These are phyloP conservation scores for Phaenicophaeus curvirostris DNA, from an alignment of 2,797 vertebrate species.

Conservation along the genomic window DNA sequence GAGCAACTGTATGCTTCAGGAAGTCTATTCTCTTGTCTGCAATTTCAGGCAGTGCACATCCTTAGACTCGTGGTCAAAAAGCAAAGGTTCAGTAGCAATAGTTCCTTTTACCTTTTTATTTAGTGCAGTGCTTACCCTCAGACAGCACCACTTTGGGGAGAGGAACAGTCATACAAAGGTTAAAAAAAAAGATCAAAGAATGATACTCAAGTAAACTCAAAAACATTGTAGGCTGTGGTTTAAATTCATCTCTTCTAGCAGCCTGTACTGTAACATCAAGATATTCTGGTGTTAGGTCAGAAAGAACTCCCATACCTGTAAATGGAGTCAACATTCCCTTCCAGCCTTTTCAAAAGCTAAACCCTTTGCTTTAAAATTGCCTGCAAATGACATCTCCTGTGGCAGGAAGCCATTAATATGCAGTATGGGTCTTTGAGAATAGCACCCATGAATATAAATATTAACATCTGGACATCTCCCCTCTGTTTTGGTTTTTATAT, in stretches of 20 bases:
- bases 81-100: neutral
- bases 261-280: neutral
- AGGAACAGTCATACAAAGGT: neutral
- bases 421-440: neutral
- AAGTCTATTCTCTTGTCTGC: neutral
- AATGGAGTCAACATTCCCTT: neutral
- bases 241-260: neutral
- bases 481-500: conserved; percentile 24
- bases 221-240: neutral
- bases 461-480: conserved; percentile 39
- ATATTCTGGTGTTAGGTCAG: neutral
- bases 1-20: neutral
- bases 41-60: neutral
- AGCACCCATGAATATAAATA: conserved; percentile 33
- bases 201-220: neutral
- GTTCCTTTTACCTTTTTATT: neutral
- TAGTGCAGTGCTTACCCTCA: neutral
- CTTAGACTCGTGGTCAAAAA: neutral
- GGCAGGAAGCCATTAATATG: conserved; percentile 38
- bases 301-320: neutral
- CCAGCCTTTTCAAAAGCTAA: neutral
- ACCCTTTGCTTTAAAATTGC: conserved; percentile 3
- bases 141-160: neutral
- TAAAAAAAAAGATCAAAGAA: neutral
- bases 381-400: neutral